These are phyloP conservation scores for Conus betulinus DNA, from an alignment of 1,140 invertebrate species.

Conservation along the genomic window DNA sequence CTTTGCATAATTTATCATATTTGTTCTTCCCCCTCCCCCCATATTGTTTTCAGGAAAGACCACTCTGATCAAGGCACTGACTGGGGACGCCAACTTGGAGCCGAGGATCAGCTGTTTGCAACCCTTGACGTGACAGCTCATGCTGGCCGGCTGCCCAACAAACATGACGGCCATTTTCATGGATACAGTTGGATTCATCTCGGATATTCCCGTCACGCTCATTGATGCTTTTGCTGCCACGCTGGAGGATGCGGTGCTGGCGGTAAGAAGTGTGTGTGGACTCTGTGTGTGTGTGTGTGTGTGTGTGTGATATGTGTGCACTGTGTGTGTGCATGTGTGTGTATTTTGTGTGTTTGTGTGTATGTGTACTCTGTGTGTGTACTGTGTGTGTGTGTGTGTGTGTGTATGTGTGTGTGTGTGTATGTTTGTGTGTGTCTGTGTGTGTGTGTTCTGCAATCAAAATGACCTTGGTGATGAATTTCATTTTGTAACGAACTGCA, in stretches of 20 bases:
- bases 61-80: slow-evolving; percentile 87
- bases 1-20: too few species aligned
- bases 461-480: too few species aligned
- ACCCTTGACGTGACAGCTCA: slow-evolving; percentile 92
- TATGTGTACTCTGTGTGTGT: too few species aligned
- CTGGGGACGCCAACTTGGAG: slow-evolving; percentile 81
- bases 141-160: slow-evolving; percentile 81
- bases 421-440: too few species aligned
- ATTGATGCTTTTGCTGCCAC: slow-evolving; percentile 91
- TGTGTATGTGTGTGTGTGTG: too few species aligned
- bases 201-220: slow-evolving; percentile 88
- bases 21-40: slow-evolving; percentile 18
- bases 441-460: too few species aligned
- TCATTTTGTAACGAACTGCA: too few species aligned
- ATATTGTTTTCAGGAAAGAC: slow-evolving; percentile 83
- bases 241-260: slow-evolving; percentile 84
- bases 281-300: slow-evolving; percentile 5
- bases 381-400: too few species aligned
- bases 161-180: slow-evolving; percentile 82
- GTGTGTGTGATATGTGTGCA: neutral
- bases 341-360: too few species aligned
- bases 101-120: slow-evolving; percentile 91
- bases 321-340: too few species aligned
- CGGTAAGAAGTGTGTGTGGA: slow-evolving; percentile 68
- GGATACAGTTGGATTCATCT: slow-evolving; percentile 95